Evolutionary conservation across 2,113 vertebrate genomes (phyloP).

Genomic region (Gnathonemus echidnorhynchus): DNA sequence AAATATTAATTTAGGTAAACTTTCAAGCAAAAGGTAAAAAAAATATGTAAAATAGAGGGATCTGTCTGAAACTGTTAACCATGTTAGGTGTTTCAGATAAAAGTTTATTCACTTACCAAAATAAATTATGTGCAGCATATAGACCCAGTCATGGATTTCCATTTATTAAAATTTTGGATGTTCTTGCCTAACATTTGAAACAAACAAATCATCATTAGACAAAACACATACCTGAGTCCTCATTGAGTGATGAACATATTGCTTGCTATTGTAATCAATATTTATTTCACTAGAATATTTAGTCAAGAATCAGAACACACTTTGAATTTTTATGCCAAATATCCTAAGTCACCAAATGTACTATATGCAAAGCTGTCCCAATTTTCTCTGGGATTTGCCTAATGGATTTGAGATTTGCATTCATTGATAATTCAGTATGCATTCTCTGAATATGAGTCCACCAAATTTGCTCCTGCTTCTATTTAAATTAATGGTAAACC

Average conservation of each 20-base stretch:
- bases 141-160: not conserved
- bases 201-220: not conserved
- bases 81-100: not conserved
- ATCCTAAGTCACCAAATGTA: not conserved
- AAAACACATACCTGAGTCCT: not conserved
- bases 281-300: not conserved
- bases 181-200: not conserved
- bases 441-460: not conserved
- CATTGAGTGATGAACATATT: not conserved
- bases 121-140: not conserved
- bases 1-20: not conserved
- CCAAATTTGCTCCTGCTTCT: not conserved
- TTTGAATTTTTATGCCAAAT: not conserved
- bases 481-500: not conserved
- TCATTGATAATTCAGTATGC: not conserved
- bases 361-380: not conserved
- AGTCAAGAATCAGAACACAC: not conserved
- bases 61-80: not conserved
- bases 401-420: not conserved
- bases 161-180: not conserved
- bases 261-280: not conserved
- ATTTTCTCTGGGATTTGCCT: not conserved
- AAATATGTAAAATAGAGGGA: not conserved
- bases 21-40: not conserved
- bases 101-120: not conserved